Conservation (phyloP, 1,140 invertebrate species). For the Trichonephila clavata region DNA sequence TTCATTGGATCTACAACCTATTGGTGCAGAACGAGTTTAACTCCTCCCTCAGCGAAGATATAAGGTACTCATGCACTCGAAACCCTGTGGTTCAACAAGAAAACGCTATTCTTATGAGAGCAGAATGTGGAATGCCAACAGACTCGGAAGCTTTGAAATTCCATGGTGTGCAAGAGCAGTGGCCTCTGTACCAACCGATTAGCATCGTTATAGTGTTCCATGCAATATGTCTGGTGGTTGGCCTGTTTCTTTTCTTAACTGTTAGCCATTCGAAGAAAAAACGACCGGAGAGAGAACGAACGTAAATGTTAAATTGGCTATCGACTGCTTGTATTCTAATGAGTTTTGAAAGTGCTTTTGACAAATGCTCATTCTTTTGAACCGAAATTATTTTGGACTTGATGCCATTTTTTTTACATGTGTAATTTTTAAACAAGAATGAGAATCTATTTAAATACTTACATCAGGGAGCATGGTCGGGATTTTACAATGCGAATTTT, state of each 20-base stretch:
- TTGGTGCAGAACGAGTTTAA: slow-evolving; percentile 81
- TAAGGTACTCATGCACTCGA: slow-evolving; percentile 71
- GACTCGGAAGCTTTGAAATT: slow-evolving; percentile 78
- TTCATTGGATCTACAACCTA: slow-evolving; percentile 87
- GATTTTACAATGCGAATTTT: background rate
- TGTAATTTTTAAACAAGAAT: background rate
- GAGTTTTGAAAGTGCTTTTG: background rate
- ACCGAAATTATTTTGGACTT: background rate
- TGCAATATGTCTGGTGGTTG: slow-evolving; percentile 48
- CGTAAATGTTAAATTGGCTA: background rate
- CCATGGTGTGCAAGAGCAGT: slow-evolving; percentile 59
- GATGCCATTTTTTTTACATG: background rate
- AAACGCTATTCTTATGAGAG: slow-evolving; percentile 79
- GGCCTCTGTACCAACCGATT: slow-evolving; percentile 72
- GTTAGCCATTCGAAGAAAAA: slow-evolving; percentile 35
- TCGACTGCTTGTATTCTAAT: background rate
- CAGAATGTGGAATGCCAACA: slow-evolving; percentile 79
- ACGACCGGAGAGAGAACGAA: slow-evolving; percentile 11
- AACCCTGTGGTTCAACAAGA: slow-evolving; percentile 78
- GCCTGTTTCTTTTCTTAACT: slow-evolving; percentile 61
- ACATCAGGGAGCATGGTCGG: background rate
- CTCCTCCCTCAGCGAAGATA: slow-evolving; percentile 57
- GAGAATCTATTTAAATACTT: background rate
- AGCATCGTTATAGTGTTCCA: slow-evolving; percentile 77
- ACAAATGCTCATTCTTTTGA: background rate